Evolutionary conservation across 1,140 invertebrate species (phyloP).

Genomic region (Myzus persicae): DNA sequence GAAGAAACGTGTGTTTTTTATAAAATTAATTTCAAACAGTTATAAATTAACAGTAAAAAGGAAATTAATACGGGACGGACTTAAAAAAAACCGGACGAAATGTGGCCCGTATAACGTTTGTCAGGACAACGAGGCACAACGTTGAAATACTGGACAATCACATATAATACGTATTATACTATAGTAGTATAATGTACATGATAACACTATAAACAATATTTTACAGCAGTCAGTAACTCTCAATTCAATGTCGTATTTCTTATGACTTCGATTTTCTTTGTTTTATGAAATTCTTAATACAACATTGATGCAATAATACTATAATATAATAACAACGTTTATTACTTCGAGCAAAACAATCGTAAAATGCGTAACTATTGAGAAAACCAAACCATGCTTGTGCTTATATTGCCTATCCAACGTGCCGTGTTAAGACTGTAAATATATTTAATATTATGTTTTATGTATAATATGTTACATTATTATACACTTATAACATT

Average conservation of each 20-base stretch:
- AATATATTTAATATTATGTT: not conserved
- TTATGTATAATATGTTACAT: not conserved
- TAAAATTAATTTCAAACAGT: too few species aligned
- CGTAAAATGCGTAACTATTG: not conserved
- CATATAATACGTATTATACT: too few species aligned
- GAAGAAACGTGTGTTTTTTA: too few species aligned
- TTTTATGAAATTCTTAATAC: not conserved
- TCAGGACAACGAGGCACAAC: too few species aligned
- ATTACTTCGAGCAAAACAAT: not conserved
- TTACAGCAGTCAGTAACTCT: too few species aligned
- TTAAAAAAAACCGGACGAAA: too few species aligned
- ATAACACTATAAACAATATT: not conserved
- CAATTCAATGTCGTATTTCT: not conserved
- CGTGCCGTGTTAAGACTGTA: not conserved
- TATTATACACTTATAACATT: not conserved
- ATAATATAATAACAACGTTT: not conserved
- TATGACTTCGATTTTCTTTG: not conserved
- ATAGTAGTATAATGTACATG: not conserved
- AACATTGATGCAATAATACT: not conserved
- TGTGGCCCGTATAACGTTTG: too few species aligned
- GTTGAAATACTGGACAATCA: too few species aligned
- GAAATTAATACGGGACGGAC: too few species aligned
- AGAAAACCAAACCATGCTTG: not conserved
- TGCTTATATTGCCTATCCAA: not conserved
- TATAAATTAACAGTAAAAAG: too few species aligned